A percentile compares a stretch with the other conserved stretches of the same genome.
These are phyloP conservation scores for Bombus superbus DNA, from an alignment of 1,140 invertebrate genomes.

Conservation along the genomic window DNA sequence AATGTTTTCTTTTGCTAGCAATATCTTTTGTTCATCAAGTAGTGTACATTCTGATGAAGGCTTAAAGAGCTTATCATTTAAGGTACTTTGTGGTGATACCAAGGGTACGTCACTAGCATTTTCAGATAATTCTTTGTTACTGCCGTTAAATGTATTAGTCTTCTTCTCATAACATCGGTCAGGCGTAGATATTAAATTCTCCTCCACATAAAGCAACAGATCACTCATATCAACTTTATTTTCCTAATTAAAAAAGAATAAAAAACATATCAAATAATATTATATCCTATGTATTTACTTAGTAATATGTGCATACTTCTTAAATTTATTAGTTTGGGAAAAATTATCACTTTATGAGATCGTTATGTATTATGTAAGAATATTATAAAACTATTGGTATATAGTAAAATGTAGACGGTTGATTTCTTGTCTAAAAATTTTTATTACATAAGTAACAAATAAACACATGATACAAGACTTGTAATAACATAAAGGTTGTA, in stretches of 20 bases:
- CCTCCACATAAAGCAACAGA: slow-evolving; percentile 49
- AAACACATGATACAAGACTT: not conserved
- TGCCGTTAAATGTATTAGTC: not conserved
- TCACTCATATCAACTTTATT: slow-evolving; percentile 61
- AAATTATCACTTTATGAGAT: slow-evolving; percentile 67
- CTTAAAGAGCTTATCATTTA: not conserved
- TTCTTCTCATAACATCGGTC: slow-evolving; percentile 46
- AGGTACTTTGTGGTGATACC: slow-evolving; percentile 37
- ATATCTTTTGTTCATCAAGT: not conserved
- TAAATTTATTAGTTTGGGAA: slow-evolving; percentile 53
- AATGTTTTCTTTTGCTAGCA: not conserved
- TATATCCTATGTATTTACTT: not conserved
- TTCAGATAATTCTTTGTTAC: not conserved
- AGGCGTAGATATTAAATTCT: slow-evolving; percentile 33
- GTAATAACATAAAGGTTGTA: slow-evolving; percentile 58
- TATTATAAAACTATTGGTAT: slow-evolving; percentile 12
- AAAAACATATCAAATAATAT: slow-evolving; percentile 43
- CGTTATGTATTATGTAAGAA: not conserved
- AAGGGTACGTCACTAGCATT: slow-evolving; percentile 4
- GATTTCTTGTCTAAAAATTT: slow-evolving; percentile 21
- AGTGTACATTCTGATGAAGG: not conserved
- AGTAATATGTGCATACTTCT: not conserved
- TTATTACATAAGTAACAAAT: slow-evolving; percentile 40
- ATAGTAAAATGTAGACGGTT: slow-evolving; percentile 50
- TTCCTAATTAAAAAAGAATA: slow-evolving; percentile 50